Conservation (phyloP, 1,140 invertebrate genomes). For the Trissolcus basalis region DNA sequence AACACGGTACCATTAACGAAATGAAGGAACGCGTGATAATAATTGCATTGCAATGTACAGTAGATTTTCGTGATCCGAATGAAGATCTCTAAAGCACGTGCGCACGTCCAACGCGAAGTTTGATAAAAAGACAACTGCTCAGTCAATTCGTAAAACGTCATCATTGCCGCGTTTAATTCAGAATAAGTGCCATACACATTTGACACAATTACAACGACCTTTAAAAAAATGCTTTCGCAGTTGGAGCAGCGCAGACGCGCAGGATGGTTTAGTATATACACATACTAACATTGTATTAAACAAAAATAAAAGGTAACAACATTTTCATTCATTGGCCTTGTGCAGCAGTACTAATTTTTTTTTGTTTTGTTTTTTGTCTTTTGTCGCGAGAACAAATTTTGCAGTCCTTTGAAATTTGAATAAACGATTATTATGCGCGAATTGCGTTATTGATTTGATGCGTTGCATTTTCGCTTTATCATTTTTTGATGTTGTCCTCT, state of each 20-base stretch:
- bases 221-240: slow-evolving; percentile 10
- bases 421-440: slow-evolving; percentile 7
- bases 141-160: slow-evolving; percentile 22
- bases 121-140: slow-evolving; percentile 4
- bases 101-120: slow-evolving; percentile 9
- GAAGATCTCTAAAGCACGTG: slow-evolving; percentile 34
- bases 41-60: slow-evolving; percentile 55
- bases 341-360: slow-evolving; percentile 41
- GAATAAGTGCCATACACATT: slow-evolving; percentile 1
- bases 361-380: neutral
- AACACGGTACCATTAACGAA: slow-evolving; percentile 42
- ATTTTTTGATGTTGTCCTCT: slow-evolving; percentile 77
- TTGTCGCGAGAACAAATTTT: slow-evolving; percentile 5
- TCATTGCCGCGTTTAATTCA: slow-evolving; percentile 11
- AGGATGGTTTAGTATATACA: slow-evolving; percentile 33
- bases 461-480: slow-evolving; percentile 41
- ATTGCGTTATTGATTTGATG: slow-evolving; percentile 22
- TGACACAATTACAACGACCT: slow-evolving; percentile 1
- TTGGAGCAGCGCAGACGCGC: slow-evolving; percentile 2
- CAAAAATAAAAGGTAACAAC: slow-evolving; percentile 46
- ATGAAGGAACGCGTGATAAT: slow-evolving; percentile 39
- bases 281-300: slow-evolving; percentile 43
- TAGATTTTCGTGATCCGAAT: slow-evolving; percentile 50
- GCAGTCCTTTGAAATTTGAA: neutral
- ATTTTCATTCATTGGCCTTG: slow-evolving; percentile 54